phyloP scores from a whole-genome alignment of 2,797 vertebrate species.

The Poecilia gillii region DNA sequence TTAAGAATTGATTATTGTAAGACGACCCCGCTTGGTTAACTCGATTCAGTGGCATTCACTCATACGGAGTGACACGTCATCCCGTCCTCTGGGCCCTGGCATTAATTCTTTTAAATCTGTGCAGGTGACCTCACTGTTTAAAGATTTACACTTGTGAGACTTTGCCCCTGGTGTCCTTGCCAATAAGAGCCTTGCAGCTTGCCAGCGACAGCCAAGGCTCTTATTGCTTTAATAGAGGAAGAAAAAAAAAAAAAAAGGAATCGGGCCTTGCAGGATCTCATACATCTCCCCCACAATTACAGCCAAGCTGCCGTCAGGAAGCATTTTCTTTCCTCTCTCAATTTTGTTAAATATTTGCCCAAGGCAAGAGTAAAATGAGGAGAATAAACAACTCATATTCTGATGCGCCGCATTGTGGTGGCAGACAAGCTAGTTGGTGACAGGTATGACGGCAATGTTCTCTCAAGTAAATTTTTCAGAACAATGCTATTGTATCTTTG shows the following conservation, averaged over 20 bases:
- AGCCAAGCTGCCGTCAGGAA: conserved; percentile 30
- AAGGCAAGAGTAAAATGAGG: conserved; percentile 34
- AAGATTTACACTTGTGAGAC: conserved; percentile 75
- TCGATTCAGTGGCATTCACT: conserved; percentile 67
- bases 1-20: conserved; percentile 86
- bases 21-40: conserved; percentile 80
- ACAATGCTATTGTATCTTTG: conserved; percentile 56
- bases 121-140: conserved; percentile 78
- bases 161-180: conserved; percentile 64
- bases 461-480: conserved; percentile 38
- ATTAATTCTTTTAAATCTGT: conserved; percentile 75
- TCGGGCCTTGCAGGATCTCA: conserved; percentile 26
- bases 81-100: conserved; percentile 52
- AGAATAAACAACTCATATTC: conserved; percentile 48
- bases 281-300: conserved; percentile 47
- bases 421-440: conserved; percentile 48
- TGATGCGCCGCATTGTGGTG: conserved; percentile 38
- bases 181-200: conserved; percentile 38
- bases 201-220: conserved; percentile 40
- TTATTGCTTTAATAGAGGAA: conserved; percentile 51
- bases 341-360: conserved; percentile 47
- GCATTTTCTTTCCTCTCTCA: conserved; percentile 39
- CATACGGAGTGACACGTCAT: conserved; percentile 51
- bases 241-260: conserved; percentile 42
- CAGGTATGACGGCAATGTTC: conserved; percentile 53